Conservation (phyloP, 1,140 invertebrate species). For the Belonocnema kinseyi region DNA sequence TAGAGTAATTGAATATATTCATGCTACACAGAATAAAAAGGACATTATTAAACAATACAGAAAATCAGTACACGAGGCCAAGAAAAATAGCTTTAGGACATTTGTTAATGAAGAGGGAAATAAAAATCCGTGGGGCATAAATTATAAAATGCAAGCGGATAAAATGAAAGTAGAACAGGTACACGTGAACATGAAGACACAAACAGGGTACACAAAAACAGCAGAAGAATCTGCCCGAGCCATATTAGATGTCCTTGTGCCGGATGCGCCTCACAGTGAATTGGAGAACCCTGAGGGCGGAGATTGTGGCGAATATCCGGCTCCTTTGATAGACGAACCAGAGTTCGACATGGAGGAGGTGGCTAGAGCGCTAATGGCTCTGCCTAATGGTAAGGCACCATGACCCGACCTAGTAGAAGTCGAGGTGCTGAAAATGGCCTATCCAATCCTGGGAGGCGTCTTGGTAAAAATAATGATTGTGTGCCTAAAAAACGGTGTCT, state of each 20-base stretch:
- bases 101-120: neutral
- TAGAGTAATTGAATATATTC: too few relatives aligned
- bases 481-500: too few relatives aligned
- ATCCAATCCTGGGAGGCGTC: too few relatives aligned
- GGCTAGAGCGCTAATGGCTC: too few relatives aligned
- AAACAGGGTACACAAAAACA: neutral
- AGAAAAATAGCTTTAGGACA: neutral
- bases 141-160: neutral
- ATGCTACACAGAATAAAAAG: too few relatives aligned
- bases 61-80: neutral
- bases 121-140: neutral
- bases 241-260: neutral
- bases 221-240: neutral
- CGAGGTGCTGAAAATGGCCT: too few relatives aligned
- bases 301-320: neutral
- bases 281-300: neutral
- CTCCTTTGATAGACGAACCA: neutral
- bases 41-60: neutral
- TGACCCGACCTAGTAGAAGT: too few relatives aligned
- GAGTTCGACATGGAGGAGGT: too few relatives aligned
- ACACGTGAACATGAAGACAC: neutral
- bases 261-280: neutral
- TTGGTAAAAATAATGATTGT: too few relatives aligned
- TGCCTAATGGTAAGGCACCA: too few relatives aligned
- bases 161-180: neutral